phyloP scores from a whole-genome alignment of 2,113 vertebrate genomes.

The Megaptera novaeangliae region DNA sequence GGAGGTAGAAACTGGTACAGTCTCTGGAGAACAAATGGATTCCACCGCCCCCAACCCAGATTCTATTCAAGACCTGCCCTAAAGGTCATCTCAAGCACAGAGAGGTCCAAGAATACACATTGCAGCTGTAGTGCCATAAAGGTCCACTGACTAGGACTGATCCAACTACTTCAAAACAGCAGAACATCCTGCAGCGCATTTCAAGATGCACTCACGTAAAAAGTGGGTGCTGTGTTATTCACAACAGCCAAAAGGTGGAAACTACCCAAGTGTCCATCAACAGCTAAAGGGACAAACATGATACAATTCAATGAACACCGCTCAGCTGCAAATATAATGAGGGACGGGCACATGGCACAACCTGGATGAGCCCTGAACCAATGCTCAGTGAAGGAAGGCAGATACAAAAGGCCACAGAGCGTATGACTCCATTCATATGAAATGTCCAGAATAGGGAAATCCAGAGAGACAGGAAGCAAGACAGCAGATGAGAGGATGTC shows the following conservation, averaged over 20 bases:
- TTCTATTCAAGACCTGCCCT: background rate
- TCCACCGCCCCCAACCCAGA: background rate
- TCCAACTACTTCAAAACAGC: fast-evolving
- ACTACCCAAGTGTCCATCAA: fast-evolving
- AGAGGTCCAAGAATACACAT: fast-evolving
- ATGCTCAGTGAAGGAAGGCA: fast-evolving
- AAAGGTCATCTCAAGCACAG: fast-evolving
- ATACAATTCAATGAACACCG: fast-evolving
- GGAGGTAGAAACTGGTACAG: fast-evolving
- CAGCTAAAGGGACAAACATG: fast-evolving
- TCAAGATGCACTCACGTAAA: background rate
- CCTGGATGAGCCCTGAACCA: fast-evolving
- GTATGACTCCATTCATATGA: fast-evolving
- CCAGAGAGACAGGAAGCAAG: background rate
- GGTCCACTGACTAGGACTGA: background rate
- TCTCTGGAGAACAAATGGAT: fast-evolving
- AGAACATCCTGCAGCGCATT: background rate
- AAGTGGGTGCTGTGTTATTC: background rate
- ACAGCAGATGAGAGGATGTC: fast-evolving
- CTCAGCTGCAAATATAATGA: fast-evolving
- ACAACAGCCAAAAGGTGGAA: fast-evolving
- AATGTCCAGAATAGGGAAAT: fast-evolving
- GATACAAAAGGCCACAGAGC: fast-evolving
- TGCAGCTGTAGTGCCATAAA: fast-evolving
- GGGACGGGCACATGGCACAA: background rate